phyloP scores from a whole-genome alignment of 2,797 vertebrate species.

The Pogoniulus pusillus region DNA sequence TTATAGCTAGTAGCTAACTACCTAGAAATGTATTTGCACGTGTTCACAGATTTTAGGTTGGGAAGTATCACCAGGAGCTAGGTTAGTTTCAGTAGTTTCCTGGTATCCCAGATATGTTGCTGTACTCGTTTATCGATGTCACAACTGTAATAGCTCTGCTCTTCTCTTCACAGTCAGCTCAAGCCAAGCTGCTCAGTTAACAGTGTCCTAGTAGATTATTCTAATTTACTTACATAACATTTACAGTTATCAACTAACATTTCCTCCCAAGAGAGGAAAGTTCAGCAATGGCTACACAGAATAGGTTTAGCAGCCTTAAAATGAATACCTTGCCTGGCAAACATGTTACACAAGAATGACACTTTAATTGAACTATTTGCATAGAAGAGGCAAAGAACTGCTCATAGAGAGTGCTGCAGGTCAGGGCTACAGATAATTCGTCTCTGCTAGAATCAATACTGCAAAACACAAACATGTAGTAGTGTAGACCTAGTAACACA shows the following conservation, averaged over 20 bases:
- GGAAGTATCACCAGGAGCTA: neutral
- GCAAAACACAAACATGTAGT: neutral
- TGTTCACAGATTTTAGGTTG: neutral
- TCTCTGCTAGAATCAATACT: neutral
- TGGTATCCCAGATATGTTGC: neutral
- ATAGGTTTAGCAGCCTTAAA: neutral
- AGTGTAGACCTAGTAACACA: neutral
- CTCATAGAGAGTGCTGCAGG: neutral
- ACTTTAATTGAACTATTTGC: neutral
- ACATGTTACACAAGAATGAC: neutral
- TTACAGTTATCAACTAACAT: neutral
- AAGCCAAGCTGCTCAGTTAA: neutral
- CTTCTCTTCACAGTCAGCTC: neutral
- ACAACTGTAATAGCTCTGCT: neutral
- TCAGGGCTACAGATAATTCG: neutral
- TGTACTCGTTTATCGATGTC: neutral
- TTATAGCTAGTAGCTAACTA: neutral
- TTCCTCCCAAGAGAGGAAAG: neutral
- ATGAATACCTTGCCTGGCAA: neutral
- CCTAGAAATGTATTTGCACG: neutral
- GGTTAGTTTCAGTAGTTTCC: neutral
- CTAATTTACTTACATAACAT: neutral
- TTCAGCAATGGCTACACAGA: neutral
- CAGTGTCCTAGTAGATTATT: neutral
- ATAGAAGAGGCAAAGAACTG: neutral